These are phyloP conservation scores for Odontomachus brunneus DNA, from an alignment of 1,140 invertebrate genomes.

Conservation along the genomic window DNA sequence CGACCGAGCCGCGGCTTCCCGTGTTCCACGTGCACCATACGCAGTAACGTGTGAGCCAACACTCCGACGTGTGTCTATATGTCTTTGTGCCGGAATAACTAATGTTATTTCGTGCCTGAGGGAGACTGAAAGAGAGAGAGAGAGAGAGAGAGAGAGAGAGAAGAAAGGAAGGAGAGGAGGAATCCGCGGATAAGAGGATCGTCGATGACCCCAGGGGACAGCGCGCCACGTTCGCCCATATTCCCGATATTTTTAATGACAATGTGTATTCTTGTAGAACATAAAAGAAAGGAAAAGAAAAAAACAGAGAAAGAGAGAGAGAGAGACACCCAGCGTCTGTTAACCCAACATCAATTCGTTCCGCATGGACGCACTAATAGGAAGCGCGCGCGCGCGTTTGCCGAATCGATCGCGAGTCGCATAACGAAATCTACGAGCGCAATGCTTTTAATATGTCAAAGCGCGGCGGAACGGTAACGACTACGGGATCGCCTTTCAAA, in stretches of 20 bases:
- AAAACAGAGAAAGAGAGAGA: background rate
- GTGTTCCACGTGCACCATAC: background rate
- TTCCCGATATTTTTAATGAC: background rate
- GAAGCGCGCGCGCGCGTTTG: conserved; percentile 2
- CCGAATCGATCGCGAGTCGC: conserved; percentile 45
- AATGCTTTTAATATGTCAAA: conserved; percentile 60
- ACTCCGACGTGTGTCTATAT: background rate
- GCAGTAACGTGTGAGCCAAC: background rate
- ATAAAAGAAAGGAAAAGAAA: background rate
- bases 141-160: too few species aligned
- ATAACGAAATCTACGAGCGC: conserved; percentile 55
- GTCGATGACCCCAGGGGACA: background rate
- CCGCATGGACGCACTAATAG: conserved; percentile 40
- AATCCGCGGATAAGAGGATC: background rate
- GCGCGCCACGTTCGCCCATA: background rate
- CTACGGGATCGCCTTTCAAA: conserved; percentile 44
- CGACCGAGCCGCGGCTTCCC: too few species aligned
- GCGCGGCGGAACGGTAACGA: conserved; percentile 43
- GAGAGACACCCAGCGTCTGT: background rate
- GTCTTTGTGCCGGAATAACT: background rate
- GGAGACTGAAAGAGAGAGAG: too few species aligned
- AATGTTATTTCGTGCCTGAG: background rate
- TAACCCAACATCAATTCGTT: conserved; percentile 48
- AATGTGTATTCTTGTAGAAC: conserved; percentile 6
- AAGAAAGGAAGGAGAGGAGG: too few species aligned